Conservation (phyloP, 2,113 vertebrate species). For the Brachypodius melanocephalos region DNA sequence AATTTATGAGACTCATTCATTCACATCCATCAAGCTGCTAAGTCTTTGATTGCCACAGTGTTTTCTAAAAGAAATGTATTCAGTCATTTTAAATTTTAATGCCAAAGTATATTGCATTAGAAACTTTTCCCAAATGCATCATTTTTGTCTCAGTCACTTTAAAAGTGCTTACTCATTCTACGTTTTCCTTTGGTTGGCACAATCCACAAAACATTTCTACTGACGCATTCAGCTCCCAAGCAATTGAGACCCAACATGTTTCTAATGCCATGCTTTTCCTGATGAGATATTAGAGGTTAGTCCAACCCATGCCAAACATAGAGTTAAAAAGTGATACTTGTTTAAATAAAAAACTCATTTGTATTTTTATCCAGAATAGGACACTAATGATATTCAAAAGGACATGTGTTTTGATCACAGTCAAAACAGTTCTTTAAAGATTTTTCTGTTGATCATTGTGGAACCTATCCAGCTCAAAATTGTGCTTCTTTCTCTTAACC, state of each 20-base stretch:
- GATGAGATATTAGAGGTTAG: background rate
- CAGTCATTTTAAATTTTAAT: constrained; percentile 50
- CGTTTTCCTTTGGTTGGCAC: background rate
- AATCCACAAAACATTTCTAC: background rate
- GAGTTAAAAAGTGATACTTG: background rate
- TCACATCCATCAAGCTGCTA: constrained; percentile 54
- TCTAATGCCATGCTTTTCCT: background rate
- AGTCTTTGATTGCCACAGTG: constrained; percentile 40
- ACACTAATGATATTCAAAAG: background rate
- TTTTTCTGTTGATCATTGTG: background rate
- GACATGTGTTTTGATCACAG: background rate
- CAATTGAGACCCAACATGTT: background rate
- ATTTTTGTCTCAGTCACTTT: background rate
- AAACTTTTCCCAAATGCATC: background rate
- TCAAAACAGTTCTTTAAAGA: background rate
- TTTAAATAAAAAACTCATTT: background rate
- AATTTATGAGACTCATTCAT: constrained; percentile 49
- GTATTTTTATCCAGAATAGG: background rate
- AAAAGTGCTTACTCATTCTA: background rate
- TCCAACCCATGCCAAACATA: background rate
- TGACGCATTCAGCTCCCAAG: background rate
- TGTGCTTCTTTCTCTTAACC: background rate
- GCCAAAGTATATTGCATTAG: background rate
- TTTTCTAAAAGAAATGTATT: constrained; percentile 46
- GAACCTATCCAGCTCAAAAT: background rate